Evolutionary conservation across 30 jellyfish, hydroid and myxozoan genomes (phyloP).

Genomic region (Chironex yamaguchii): DNA sequence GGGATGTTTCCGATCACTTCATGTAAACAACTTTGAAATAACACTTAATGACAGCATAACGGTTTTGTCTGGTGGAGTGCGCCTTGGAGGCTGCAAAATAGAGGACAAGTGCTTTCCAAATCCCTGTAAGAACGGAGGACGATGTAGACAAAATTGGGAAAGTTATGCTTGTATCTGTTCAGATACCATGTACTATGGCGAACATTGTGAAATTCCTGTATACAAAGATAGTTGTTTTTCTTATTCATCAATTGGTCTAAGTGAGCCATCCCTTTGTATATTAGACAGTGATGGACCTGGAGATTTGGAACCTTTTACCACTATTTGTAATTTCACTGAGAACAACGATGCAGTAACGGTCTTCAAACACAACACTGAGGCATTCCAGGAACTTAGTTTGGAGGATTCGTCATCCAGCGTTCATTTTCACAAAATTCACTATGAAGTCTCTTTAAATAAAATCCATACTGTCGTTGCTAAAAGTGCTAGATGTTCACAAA

Average conservation of each 20-base stretch:
- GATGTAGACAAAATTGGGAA: constrained; percentile 82
- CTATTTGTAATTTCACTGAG: constrained; percentile 43
- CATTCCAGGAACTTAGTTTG: no score
- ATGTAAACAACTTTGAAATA: constrained; percentile 30
- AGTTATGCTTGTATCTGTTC: constrained; percentile 82
- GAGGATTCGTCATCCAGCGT: no score
- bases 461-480: background rate
- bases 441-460: no score
- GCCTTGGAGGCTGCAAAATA: constrained; percentile 54
- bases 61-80: constrained; percentile 15
- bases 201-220: constrained; percentile 68
- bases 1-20: constrained; percentile 71
- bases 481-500: background rate
- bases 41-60: constrained; percentile 29
- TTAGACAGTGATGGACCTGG: constrained; percentile 84
- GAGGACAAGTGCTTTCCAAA: constrained; percentile 83
- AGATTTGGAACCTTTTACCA: constrained; percentile 65
- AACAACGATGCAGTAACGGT: constrained; percentile 42
- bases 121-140: constrained; percentile 88
- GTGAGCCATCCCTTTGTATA: constrained; percentile 48
- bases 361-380: constrained; percentile 75
- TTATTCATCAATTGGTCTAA: constrained; percentile 55
- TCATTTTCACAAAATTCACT: background rate
- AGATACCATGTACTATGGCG: constrained; percentile 75
- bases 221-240: constrained; percentile 74